A percentile compares a stretch with the other conserved stretches of the same genome.
These are phyloP conservation scores for Centrocercus urophasianus DNA, from an alignment of 2,113 vertebrate species.

Conservation along the genomic window DNA sequence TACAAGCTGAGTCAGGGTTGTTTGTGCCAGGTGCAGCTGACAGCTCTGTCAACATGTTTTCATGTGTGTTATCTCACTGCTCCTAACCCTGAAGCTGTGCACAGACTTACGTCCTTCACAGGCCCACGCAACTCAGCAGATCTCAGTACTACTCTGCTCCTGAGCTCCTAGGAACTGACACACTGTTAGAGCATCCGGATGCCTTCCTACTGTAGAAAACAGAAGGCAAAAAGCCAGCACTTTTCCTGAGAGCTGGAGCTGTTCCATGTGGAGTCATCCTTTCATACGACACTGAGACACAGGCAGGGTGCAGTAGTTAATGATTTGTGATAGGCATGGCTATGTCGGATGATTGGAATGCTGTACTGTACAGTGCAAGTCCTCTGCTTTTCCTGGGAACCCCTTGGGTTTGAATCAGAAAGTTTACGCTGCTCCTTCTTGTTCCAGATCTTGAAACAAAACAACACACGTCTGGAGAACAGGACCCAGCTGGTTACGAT, in stretches of 20 bases:
- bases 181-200: background rate
- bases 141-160: background rate
- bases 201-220: background rate
- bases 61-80: background rate
- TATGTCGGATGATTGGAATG: background rate
- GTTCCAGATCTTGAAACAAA: constrained; percentile 94
- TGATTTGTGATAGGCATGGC: background rate
- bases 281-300: background rate
- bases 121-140: background rate
- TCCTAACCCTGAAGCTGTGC: background rate
- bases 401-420: background rate
- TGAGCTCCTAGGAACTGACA: background rate
- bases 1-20: background rate
- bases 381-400: background rate
- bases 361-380: background rate
- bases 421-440: background rate
- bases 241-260: background rate
- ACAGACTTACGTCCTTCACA: background rate
- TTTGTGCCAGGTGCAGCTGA: background rate
- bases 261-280: background rate
- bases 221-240: background rate
- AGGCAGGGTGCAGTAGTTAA: background rate
- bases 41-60: background rate
- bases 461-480: constrained; percentile 97
- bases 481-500: constrained; percentile 97